These are phyloP conservation scores for Pseudococcus viburni DNA, from an alignment of 2,888 invertebrate genomes.

Conservation along the genomic window DNA sequence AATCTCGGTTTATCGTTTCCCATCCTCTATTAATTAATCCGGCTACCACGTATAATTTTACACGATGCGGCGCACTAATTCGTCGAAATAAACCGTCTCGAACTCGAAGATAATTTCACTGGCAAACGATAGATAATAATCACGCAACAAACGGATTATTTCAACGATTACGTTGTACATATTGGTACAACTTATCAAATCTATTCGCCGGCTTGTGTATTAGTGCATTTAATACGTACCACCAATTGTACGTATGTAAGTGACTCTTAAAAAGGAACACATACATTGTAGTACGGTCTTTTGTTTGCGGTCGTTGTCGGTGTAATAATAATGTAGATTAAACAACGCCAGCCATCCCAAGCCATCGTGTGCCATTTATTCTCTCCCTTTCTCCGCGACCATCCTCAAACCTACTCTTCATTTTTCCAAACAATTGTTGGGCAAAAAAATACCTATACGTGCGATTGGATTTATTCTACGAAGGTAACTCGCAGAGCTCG, in stretches of 20 bases:
- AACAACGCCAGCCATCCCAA: not conserved
- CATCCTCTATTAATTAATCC: constrained; percentile 11
- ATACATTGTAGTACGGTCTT: not conserved
- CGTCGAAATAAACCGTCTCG: constrained; percentile 32
- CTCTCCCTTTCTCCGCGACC: not conserved
- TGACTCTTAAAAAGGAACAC: not conserved
- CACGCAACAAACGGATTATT: constrained; percentile 41
- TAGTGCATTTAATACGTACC: not conserved
- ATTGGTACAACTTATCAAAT: not conserved
- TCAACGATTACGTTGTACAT: constrained; percentile 6
- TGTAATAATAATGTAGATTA: constrained; percentile 4
- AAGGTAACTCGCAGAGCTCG: constrained; percentile 24
- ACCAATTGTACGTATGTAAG: not conserved
- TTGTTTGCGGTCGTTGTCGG: constrained; percentile 15
- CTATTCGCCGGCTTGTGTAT: not conserved
- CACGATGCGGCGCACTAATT: not conserved
- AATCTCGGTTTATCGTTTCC: not conserved
- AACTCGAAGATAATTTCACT: constrained; percentile 12
- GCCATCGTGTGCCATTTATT: constrained; percentile 12
- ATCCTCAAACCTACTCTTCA: not conserved
- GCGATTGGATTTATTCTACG: not conserved
- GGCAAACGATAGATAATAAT: not conserved
- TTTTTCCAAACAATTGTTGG: constrained; percentile 10
- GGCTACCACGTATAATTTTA: not conserved
- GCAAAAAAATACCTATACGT: not conserved